Base-by-base conservation (phyloP, 2,888 invertebrate species). In the Quadroppia sp. region DNA sequence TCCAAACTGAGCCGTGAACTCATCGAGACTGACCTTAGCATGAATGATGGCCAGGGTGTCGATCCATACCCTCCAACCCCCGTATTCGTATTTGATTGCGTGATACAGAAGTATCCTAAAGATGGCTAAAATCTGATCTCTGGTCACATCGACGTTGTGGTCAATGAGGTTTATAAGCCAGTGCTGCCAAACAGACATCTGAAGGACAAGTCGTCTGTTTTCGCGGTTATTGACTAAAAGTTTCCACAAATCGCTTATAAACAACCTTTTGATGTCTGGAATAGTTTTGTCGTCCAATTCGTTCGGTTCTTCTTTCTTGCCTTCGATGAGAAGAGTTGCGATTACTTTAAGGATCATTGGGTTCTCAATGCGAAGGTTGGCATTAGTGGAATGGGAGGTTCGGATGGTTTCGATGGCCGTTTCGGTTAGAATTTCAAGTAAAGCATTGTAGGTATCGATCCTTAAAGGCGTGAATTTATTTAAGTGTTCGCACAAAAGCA, bases 21-120 rank as follows among this genome's bases (percentile, higher is more conserved):
- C 71, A 69, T 75, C 74, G 20, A 71, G 64, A 59, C 80, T 81
- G 81, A 93, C 97, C 88, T 98, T 98, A 1, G 98, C 98, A 84
- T 99, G 99, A 1, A 99, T 94, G 80, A 99, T 99, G 59, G 99
- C 98, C 76, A 99, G 84, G 0, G 99, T 99, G 82, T 99, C 99
- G 6, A 99, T 98, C 99, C 99, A 99, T 23, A 99, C 99, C 76
- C 99, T 85, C 99, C 99, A 99, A 20, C 99, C 99, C 6, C 99
- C 99, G 81, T 96, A 99, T 83, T 99, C 99, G 80, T 94, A 94
- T 82, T 98, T 97, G 79, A 99, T 95, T 53, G 99, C 99, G 83
- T 99, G 99, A 82, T 99, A 98, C 61, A 99, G 85, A 76, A 99
- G 85, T 93, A 98, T 96, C 20, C 95, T 88, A 85, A 99, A 99